Conservation (phyloP, 2,888 invertebrate species). For the Entomobrya proxima region DNA sequence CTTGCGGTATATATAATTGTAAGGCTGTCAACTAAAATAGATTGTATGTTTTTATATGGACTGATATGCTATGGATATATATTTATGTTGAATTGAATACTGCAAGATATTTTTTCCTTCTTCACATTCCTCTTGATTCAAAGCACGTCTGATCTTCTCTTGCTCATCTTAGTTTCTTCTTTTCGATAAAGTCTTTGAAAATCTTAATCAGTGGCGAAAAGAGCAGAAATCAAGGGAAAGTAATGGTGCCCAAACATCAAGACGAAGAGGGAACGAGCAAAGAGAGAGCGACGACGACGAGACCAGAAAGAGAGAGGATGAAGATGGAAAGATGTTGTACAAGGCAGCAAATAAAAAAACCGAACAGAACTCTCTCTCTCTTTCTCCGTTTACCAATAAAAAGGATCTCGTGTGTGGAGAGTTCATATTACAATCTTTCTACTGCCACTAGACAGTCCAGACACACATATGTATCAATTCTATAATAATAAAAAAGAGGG, state of each 20-base stretch:
- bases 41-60: neutral
- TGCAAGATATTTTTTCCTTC: conserved; percentile 6
- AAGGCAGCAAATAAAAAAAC: too few relatives aligned
- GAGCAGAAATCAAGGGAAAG: conserved; percentile 58
- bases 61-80: neutral
- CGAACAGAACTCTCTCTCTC: too few relatives aligned
- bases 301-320: neutral
- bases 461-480: conserved; percentile 17
- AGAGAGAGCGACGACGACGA: neutral
- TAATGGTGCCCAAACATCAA: conserved; percentile 37
- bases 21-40: too few relatives aligned
- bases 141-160: conserved; percentile 55
- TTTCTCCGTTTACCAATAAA: conserved; percentile 2
- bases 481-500: conserved; percentile 11
- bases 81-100: neutral
- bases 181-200: conserved; percentile 57
- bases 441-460: neutral
- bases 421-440: neutral
- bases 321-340: neutral
- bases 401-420: neutral
- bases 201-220: conserved; percentile 61
- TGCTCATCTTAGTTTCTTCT: conserved; percentile 57
- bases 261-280: neutral
- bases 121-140: conserved; percentile 32
- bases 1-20: too few relatives aligned